Conservation (phyloP, 1,140 invertebrate species). For the Drosophila tropicalis region DNA sequence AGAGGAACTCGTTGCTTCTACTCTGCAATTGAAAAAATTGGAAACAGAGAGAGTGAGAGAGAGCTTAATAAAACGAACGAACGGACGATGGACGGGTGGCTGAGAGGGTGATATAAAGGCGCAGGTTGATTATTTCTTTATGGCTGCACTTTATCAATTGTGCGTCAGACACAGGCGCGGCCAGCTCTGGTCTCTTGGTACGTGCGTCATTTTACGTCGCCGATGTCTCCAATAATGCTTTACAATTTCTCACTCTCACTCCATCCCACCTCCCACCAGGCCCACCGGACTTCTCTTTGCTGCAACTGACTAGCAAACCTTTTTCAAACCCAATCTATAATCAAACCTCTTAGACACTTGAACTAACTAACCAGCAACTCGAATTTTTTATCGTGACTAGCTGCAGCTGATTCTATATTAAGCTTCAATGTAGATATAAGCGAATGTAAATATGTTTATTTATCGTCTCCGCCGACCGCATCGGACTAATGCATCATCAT, state of each 20-base stretch:
- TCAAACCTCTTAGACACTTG: neutral
- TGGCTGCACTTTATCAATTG: conserved; percentile 69
- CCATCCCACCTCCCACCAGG: too few relatives aligned
- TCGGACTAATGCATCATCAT: conserved; percentile 5
- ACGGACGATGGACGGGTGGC: neutral
- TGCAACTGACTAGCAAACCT: neutral
- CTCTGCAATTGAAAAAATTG: conserved; percentile 30
- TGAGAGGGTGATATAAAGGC: neutral
- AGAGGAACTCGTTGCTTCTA: conserved; percentile 66
- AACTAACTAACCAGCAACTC: neutral
- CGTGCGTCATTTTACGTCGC: conserved; percentile 51
- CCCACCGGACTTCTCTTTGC: conserved; percentile 24
- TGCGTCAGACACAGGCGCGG: conserved; percentile 46
- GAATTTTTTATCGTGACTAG: neutral
- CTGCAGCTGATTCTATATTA: neutral
- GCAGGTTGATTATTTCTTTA: conserved; percentile 42
- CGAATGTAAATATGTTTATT: neutral
- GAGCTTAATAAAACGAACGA: neutral
- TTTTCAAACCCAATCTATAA: neutral
- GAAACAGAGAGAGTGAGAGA: neutral
- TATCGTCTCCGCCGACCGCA: neutral
- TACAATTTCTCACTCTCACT: conserved; percentile 21
- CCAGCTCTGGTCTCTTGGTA: conserved; percentile 35
- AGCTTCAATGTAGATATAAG: neutral
- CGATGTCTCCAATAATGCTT: conserved; percentile 7